Conservation (phyloP, 2,888 invertebrate genomes). For the Volucella bombylans region DNA sequence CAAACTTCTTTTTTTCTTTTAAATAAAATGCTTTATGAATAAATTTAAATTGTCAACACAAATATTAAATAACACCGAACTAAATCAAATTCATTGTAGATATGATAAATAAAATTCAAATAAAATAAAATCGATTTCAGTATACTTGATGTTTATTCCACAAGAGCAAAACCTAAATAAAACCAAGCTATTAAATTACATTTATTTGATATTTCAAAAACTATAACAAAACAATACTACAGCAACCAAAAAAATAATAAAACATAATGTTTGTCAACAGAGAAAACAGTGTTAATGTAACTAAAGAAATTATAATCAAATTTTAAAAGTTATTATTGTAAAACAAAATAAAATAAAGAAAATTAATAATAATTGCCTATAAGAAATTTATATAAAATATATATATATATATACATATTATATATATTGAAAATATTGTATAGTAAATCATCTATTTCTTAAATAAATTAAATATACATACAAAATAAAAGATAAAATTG, state of each 20-base stretch:
- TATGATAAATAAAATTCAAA: too few relatives aligned
- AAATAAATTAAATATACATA: conserved; percentile 70
- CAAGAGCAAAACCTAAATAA: conserved; percentile 4
- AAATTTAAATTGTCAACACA: too few relatives aligned
- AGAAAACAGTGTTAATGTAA: conserved; percentile 59
- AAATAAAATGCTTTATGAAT: too few relatives aligned
- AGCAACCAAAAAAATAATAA: conserved; percentile 12
- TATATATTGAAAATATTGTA: conserved; percentile 72
- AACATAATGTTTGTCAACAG: conserved; percentile 41
- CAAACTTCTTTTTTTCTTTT: too few relatives aligned
- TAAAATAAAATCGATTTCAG: neutral
- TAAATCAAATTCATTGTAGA: too few relatives aligned
- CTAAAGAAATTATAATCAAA: conserved; percentile 68
- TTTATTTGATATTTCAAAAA: conserved; percentile 35
- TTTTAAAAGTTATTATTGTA: conserved; percentile 72
- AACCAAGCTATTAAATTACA: conserved; percentile 15
- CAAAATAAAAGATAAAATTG: conserved; percentile 41
- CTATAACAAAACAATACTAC: conserved; percentile 13
- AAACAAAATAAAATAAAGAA: conserved; percentile 38
- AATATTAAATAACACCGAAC: too few relatives aligned
- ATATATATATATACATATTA: conserved; percentile 57
- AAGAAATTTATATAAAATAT: conserved; percentile 66
- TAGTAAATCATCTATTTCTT: conserved; percentile 71
- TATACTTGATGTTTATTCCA: conserved; percentile 29
- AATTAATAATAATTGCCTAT: conserved; percentile 54